These are phyloP conservation scores for Thrips palmi DNA, from an alignment of 1,140 invertebrate species.

Conservation along the genomic window DNA sequence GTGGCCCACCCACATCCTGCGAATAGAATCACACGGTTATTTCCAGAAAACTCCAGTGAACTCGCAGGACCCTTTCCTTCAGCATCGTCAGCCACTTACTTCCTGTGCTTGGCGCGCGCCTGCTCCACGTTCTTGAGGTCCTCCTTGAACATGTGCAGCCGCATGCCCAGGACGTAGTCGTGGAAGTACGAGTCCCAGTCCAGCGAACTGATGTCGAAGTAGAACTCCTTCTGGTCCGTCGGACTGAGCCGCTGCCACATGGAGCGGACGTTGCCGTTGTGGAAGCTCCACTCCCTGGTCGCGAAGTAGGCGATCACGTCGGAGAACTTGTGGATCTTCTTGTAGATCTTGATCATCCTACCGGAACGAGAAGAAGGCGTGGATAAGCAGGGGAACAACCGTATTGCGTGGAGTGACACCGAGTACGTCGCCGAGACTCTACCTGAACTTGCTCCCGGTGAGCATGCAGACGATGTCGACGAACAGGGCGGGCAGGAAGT, in stretches of 20 bases:
- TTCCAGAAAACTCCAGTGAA: too few relatives aligned
- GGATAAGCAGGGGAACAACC: constrained; percentile 14
- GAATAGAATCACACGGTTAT: too few relatives aligned
- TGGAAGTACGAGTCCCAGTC: constrained; percentile 37
- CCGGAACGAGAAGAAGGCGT: too few relatives aligned
- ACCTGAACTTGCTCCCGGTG: constrained; percentile 25
- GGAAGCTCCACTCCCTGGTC: constrained; percentile 46
- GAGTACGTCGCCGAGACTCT: constrained; percentile 12
- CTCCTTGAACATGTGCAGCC: constrained; percentile 41
- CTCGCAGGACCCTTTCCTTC: too few relatives aligned
- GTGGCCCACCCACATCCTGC: too few relatives aligned
- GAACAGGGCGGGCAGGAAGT: constrained; percentile 24
- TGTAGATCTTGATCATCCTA: constrained; percentile 54
- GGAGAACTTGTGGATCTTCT: constrained; percentile 50
- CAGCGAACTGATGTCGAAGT: constrained; percentile 43
- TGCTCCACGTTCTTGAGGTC: too few relatives aligned
- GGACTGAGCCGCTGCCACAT: constrained; percentile 37
- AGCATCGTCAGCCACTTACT: too few relatives aligned
- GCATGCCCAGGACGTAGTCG: constrained; percentile 33
- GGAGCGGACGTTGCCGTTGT: constrained; percentile 40
- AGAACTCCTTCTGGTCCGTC: constrained; percentile 42
- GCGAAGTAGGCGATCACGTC: constrained; percentile 51
- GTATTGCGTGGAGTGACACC: constrained; percentile 5
- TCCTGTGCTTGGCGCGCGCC: too few relatives aligned
- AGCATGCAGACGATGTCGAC: constrained; percentile 20